A percentile compares a stretch with the other conserved stretches of the same genome.
phyloP scores from a whole-genome alignment of 2,888 invertebrate genomes.

The Ochropleura leucogaster region DNA sequence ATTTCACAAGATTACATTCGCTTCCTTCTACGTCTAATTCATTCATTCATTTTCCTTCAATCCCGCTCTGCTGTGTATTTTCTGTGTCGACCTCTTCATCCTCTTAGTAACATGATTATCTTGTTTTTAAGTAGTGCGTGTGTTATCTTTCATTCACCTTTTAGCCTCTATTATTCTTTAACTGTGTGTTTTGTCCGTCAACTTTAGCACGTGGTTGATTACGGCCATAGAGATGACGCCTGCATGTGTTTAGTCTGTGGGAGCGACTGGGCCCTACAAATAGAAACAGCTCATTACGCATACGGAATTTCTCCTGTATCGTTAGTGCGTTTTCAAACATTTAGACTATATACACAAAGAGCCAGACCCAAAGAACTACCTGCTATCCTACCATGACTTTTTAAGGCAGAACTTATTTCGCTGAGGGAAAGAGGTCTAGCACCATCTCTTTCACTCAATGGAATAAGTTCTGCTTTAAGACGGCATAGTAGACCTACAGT shows the following conservation, averaged over 20 bases:
- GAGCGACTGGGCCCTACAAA: not conserved
- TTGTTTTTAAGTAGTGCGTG: slow-evolving; percentile 1
- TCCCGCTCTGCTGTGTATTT: too few relatives aligned
- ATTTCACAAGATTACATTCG: not conserved
- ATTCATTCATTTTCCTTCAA: not conserved
- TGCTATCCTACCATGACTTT: too few relatives aligned
- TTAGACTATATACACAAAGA: too few relatives aligned
- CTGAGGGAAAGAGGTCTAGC: too few relatives aligned
- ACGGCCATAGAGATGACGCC: not conserved
- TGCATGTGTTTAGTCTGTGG: not conserved
- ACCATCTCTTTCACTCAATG: too few relatives aligned
- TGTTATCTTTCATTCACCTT: slow-evolving; percentile 39
- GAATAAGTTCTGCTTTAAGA: too few relatives aligned
- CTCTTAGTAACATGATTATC: slow-evolving; percentile 24
- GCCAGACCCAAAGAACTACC: too few relatives aligned
- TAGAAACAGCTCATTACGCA: not conserved
- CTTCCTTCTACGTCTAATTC: not conserved
- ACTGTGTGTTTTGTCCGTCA: not conserved
- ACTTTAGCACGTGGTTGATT: not conserved
- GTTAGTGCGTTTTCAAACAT: too few relatives aligned
- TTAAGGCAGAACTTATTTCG: too few relatives aligned
- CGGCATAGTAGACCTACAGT: too few relatives aligned
- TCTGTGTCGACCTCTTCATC: not conserved
- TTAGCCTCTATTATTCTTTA: slow-evolving; percentile 25
- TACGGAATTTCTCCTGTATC: too few relatives aligned